Percentiles rank a stretch among this genome's conserved stretches.
Evolutionary conservation across 2,888 invertebrate species (phyloP).

Genomic region (Zaprionus bogoriensis): DNA sequence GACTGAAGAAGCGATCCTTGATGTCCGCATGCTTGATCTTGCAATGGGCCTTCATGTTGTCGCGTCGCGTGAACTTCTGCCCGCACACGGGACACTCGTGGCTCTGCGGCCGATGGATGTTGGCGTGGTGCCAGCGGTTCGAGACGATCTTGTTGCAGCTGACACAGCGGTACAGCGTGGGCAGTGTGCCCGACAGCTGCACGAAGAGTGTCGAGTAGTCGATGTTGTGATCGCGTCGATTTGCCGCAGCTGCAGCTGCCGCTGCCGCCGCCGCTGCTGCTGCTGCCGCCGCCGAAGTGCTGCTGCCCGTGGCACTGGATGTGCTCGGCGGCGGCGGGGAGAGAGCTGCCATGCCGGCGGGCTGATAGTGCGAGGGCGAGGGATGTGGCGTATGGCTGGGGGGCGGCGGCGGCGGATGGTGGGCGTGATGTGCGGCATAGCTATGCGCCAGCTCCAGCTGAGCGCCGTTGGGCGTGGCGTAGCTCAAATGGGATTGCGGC

Average conservation of each 20-base stretch:
- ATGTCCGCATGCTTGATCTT: constrained; percentile 85
- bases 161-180: constrained; percentile 85
- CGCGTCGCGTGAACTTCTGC: constrained; percentile 86
- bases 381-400: constrained; percentile 18
- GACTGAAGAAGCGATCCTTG: constrained; percentile 83
- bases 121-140: constrained; percentile 86
- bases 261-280: constrained; percentile 72
- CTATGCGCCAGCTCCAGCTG: constrained; percentile 55
- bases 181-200: constrained; percentile 82
- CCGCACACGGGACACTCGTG: constrained; percentile 85
- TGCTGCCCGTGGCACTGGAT: constrained; percentile 50
- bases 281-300: constrained; percentile 63
- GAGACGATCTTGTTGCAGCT: constrained; percentile 86
- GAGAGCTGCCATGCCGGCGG: constrained; percentile 24
- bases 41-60: constrained; percentile 87
- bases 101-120: constrained; percentile 85
- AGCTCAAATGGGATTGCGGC: constrained; percentile 54
- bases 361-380: constrained; percentile 62
- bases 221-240: constrained; percentile 83
- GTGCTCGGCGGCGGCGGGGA: constrained; percentile 56
- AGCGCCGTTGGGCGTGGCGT: constrained; percentile 39
- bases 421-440: constrained; percentile 40
- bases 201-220: constrained; percentile 83
- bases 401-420: constrained; percentile 24
- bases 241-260: constrained; percentile 79